Conservation (phyloP, 37 sponge, comb jelly and placozoan genomes). For the Spongilla lacustris region DNA sequence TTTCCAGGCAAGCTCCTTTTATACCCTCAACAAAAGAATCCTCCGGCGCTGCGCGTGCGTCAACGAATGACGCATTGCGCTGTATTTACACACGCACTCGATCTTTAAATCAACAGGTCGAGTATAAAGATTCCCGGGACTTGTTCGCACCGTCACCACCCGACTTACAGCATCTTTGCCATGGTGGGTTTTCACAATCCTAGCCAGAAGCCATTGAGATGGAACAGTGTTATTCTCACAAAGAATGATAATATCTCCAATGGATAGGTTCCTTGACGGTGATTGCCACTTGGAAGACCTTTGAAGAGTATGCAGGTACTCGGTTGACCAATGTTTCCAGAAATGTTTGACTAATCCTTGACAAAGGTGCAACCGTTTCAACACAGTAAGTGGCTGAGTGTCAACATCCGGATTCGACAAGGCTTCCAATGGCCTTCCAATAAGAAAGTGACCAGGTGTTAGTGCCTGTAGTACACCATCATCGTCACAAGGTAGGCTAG, state of each 20-base stretch:
- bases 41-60: too few species aligned
- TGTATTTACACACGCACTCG: too few species aligned
- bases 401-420: neutral
- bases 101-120: slow-evolving; percentile 27
- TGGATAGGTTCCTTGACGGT: slow-evolving; percentile 4
- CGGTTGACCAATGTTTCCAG: slow-evolving; percentile 27
- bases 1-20: too few species aligned
- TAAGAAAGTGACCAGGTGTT: slow-evolving; percentile 54
- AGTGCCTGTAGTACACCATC: slow-evolving; percentile 34
- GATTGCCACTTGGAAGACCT: slow-evolving; percentile 21
- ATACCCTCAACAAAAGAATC: too few species aligned
- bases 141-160: slow-evolving; percentile 18
- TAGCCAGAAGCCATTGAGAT: slow-evolving; percentile 34
- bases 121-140: neutral
- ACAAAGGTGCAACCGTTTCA: slow-evolving; percentile 19
- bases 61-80: too few species aligned
- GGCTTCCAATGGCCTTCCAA: slow-evolving; percentile 35
- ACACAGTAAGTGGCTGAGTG: neutral
- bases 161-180: slow-evolving; percentile 40
- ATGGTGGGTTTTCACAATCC: slow-evolving; percentile 10
- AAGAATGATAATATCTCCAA: slow-evolving; percentile 49
- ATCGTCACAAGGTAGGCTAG: slow-evolving; percentile 5
- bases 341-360: slow-evolving; percentile 33
- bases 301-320: slow-evolving; percentile 14
- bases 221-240: slow-evolving; percentile 10